Evolutionary conservation across 2,113 vertebrate genomes (phyloP), one percentile per base, ranked within the genome.

Genomic region (Macquaria australasica): DNA sequence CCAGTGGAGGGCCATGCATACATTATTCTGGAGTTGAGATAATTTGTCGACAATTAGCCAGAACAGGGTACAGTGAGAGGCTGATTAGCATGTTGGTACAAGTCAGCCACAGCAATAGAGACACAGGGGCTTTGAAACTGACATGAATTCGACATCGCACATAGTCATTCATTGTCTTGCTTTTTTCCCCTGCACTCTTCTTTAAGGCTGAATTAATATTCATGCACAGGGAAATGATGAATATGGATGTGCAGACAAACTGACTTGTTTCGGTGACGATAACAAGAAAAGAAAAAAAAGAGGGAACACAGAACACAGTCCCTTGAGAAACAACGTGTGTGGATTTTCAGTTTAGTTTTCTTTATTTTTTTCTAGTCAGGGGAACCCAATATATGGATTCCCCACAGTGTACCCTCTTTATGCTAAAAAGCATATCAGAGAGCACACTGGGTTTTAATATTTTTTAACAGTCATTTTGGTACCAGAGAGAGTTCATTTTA

Each of bases 1-100:
- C 59, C 90, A 81, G 87, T 68, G 64, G 83, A 90, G 84, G 86
- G 83, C 83, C 78, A 72, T 62, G 92, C 91, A 94, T 96, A 97
- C 95, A 96, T 98, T 97, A 97, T 86, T 96, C 96, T 95, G 87
- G 93, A 95, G 95, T 84, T 88, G 88, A 91, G 94, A 96, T 92
- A 85, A 94, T 95, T 93, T 95, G 92, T 94, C 82, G 83, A 93
- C 94, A 94, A 92, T 94, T 94, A 95, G 89, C 80, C 80, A 81
- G 86, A 91, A 94, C 91, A 93, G 90, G 87, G 80, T 87, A 60
- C 82, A 87, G 91, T 41, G 76, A 89, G 85, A 81, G 81, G 80
- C 92, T 94, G 92, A 94, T 94, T 94, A 94, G 91, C 94, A 94
- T 95, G 93, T 91, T 78, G 88, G 89, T 86, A 91, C 92, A 91